Evolutionary conservation across 2,797 vertebrate genomes (phyloP).

Genomic region (Sebastes paucispinis): DNA sequence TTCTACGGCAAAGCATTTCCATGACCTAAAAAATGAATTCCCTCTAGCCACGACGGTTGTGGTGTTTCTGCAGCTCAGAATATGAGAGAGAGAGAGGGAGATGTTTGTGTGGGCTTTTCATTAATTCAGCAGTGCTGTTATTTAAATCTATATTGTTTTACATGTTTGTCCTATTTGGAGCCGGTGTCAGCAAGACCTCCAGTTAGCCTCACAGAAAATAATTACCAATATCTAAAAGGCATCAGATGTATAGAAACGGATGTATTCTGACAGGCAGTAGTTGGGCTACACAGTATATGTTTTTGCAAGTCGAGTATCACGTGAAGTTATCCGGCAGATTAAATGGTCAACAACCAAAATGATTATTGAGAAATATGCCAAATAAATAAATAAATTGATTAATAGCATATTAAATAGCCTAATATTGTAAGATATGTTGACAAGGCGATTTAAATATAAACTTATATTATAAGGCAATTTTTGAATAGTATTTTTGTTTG

Average conservation of each 20-base stretch:
- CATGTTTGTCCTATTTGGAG: not conserved
- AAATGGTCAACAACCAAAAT: no score
- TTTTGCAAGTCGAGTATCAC: not conserved
- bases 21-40: constrained; percentile 52
- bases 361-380: fast-evolving
- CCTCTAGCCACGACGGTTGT: not conserved
- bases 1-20: constrained; percentile 41
- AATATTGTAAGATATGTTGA: no score
- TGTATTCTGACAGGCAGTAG: not conserved
- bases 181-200: not conserved
- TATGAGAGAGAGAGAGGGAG: not conserved
- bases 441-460: no score
- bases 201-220: not conserved
- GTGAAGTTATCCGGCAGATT: no score
- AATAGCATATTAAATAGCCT: no score
- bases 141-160: not conserved
- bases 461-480: fast-evolving
- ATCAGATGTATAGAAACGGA: not conserved
- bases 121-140: not conserved
- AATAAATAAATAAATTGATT: no score
- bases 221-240: not conserved
- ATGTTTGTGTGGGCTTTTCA: not conserved
- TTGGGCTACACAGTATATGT: not conserved
- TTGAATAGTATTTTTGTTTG: no score
- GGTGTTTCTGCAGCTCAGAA: constrained; percentile 22